Percentiles rank a stretch among this genome's conserved stretches.
These are phyloP conservation scores for Mamestra configurata DNA, from an alignment of 1,140 invertebrate species.

Conservation along the genomic window DNA sequence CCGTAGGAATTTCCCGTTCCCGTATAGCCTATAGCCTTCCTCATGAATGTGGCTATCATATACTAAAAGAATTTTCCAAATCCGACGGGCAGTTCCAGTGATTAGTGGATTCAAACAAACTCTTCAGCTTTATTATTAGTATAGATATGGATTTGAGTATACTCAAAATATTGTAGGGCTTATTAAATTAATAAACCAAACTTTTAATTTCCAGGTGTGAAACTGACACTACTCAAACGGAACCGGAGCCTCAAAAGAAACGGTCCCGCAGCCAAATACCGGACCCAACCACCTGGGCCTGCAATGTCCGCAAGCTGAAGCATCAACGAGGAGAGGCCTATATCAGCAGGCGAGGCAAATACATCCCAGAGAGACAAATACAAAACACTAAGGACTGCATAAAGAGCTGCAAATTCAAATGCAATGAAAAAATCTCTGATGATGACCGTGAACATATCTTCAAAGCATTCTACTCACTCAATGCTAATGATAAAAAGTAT, in stretches of 20 bases:
- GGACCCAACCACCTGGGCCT: constrained; percentile 78
- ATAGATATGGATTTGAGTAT: no score
- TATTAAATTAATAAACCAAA: no score
- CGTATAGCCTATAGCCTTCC: no score
- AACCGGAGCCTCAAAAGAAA: constrained; percentile 59
- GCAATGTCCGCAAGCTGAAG: constrained; percentile 79
- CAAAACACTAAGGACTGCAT: constrained; percentile 80
- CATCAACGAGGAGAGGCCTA: constrained; percentile 83
- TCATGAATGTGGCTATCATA: no score
- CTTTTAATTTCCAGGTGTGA: constrained; percentile 68
- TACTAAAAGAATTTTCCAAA: no score
- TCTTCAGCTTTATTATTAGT: no score
- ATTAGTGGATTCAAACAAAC: no score
- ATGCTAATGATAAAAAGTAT: constrained; percentile 82
- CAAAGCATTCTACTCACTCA: constrained; percentile 83
- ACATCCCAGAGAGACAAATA: constrained; percentile 74
- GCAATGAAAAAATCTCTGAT: constrained; percentile 77
- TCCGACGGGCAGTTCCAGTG: no score
- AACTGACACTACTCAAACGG: constrained; percentile 51
- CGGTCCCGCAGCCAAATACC: constrained; percentile 65
- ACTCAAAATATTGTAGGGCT: no score
- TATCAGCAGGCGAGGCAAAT: constrained; percentile 79
- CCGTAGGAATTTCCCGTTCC: no score
- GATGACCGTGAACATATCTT: constrained; percentile 81
- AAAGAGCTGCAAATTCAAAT: constrained; percentile 78